Conservation (phyloP, 2,888 invertebrate genomes). For the Ephialtes manifestator region DNA sequence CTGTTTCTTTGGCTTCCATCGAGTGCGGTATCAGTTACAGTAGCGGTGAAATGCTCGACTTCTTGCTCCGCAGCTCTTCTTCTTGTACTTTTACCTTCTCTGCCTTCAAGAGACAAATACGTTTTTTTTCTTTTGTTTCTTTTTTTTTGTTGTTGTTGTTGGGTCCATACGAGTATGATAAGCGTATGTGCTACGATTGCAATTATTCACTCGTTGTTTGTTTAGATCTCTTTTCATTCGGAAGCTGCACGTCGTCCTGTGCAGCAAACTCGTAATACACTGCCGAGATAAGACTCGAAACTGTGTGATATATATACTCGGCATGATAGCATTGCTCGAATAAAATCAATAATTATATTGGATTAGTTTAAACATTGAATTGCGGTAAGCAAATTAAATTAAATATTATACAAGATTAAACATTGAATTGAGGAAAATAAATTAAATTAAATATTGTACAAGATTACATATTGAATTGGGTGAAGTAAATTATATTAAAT, state of each 20-base stretch:
- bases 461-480: too few species aligned
- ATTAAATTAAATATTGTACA: too few species aligned
- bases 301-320: constrained; percentile 7
- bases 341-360: not conserved
- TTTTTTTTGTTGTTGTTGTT: constrained; percentile 21
- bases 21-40: constrained; percentile 48
- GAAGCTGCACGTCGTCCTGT: not conserved
- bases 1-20: constrained; percentile 35
- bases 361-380: not conserved
- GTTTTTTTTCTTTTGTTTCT: not conserved
- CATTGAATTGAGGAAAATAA: too few species aligned
- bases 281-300: not conserved
- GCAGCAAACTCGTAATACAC: constrained; percentile 14
- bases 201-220: constrained; percentile 60
- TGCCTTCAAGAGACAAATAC: not conserved
- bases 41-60: constrained; percentile 59
- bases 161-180: constrained; percentile 44
- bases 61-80: constrained; percentile 37
- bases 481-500: too few species aligned
- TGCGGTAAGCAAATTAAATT: not conserved
- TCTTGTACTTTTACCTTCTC: constrained; percentile 11
- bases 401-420: not conserved
- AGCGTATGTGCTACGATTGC: constrained; percentile 54
- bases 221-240: constrained; percentile 5
- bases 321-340: not conserved